phyloP scores from a whole-genome alignment of 2,888 invertebrate species.

The Oligia strigilis region DNA sequence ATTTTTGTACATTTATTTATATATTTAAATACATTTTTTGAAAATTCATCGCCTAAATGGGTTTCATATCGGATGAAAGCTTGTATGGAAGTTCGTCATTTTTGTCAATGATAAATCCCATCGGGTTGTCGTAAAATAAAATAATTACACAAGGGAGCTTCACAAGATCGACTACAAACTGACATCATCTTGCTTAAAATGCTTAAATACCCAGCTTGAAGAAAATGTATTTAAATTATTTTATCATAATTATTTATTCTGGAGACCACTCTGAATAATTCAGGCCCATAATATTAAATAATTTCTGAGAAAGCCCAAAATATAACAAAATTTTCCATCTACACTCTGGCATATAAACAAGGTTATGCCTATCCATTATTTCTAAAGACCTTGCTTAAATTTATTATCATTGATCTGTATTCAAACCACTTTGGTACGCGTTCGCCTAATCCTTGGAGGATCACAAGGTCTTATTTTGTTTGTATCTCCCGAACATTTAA shows the following conservation, averaged over 20 bases:
- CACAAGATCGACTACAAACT: background rate
- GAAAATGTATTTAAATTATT: background rate
- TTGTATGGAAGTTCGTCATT: background rate
- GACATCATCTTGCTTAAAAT: background rate
- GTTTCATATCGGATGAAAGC: background rate
- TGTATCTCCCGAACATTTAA: slow-evolving; percentile 21
- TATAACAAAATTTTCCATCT: slow-evolving; percentile 2
- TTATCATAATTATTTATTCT: background rate
- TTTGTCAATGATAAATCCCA: background rate
- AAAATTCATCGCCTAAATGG: no score
- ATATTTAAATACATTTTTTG: no score
- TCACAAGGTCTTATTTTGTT: slow-evolving; percentile 44
- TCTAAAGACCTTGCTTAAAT: slow-evolving; percentile 39
- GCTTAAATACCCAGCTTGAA: background rate
- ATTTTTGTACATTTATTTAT: background rate
- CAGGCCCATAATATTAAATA: background rate
- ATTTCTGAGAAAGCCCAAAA: background rate
- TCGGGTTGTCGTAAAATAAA: background rate
- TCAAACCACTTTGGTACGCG: slow-evolving; percentile 23
- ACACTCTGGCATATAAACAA: slow-evolving; percentile 12
- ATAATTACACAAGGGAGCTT: background rate
- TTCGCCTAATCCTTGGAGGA: slow-evolving; percentile 25
- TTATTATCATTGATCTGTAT: slow-evolving; percentile 44
- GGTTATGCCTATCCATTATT: slow-evolving; percentile 41
- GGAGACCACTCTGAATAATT: background rate